A percentile compares a stretch with the other conserved stretches of the same genome.
Conservation (phyloP, 2,888 invertebrate genomes). For the Euphydryas editha region DNA sequence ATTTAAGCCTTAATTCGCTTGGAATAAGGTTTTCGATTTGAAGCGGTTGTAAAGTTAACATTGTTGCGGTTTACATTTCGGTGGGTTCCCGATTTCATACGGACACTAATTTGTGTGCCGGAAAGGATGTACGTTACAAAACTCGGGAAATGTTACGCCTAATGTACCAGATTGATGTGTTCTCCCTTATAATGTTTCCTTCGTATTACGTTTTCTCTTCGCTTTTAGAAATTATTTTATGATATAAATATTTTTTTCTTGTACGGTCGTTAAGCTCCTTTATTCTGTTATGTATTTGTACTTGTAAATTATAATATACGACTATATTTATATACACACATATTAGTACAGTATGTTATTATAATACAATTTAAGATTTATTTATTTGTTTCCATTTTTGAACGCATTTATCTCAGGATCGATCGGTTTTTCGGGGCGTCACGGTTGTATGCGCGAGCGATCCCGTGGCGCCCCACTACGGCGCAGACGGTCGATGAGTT, state of each 20-base stretch:
- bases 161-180: conserved; percentile 46
- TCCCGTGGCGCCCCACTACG: too few species aligned
- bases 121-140: conserved; percentile 39
- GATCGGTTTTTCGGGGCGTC: too few species aligned
- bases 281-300: background rate
- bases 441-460: too few species aligned
- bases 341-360: too few species aligned
- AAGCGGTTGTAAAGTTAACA: background rate
- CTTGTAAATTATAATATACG: too few species aligned
- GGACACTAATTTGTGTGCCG: conserved; percentile 47
- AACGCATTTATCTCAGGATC: too few species aligned
- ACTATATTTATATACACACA: too few species aligned
- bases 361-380: too few species aligned
- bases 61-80: conserved; percentile 41
- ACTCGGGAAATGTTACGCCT: conserved; percentile 41
- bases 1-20: conserved; percentile 19
- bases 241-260: background rate
- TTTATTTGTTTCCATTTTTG: too few species aligned
- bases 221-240: conserved; percentile 5
- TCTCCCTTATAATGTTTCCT: conserved; percentile 41
- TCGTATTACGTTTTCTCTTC: conserved; percentile 20
- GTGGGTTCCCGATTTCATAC: conserved; percentile 44
- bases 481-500: too few species aligned
- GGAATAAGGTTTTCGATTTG: conserved; percentile 2
- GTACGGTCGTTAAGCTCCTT: background rate